These are phyloP conservation scores for Periplaneta americana DNA, from an alignment of 1,140 invertebrate genomes.

Conservation along the genomic window DNA sequence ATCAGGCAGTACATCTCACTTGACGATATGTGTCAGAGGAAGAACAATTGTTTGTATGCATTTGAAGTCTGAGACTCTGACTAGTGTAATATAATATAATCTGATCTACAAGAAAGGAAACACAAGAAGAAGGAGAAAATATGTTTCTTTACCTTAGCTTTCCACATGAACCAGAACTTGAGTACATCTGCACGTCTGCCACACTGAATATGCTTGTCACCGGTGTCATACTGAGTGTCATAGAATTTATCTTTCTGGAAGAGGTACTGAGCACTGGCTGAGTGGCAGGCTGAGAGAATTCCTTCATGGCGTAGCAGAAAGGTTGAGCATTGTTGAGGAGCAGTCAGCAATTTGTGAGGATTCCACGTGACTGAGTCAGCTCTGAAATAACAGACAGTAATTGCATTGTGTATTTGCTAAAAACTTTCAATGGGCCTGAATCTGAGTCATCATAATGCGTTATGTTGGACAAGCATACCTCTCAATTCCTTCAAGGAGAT, in stretches of 20 bases:
- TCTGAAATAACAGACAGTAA: conserved; percentile 38
- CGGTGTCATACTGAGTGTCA: conserved; percentile 84
- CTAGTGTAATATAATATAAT: too few relatives aligned
- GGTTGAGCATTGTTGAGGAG: conserved; percentile 85
- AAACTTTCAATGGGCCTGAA: background rate
- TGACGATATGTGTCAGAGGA: too few relatives aligned
- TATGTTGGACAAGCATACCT: conserved; percentile 41
- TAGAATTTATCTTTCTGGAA: conserved; percentile 98
- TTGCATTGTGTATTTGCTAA: background rate
- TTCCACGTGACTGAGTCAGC: conserved; percentile 93
- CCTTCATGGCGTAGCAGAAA: conserved; percentile 68
- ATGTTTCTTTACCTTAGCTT: conserved; percentile 65
- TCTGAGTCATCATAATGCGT: background rate
- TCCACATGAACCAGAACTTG: conserved; percentile 98
- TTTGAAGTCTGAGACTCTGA: too few relatives aligned
- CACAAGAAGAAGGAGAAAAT: too few relatives aligned
- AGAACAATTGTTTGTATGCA: too few relatives aligned
- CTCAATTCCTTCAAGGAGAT: conserved; percentile 72
- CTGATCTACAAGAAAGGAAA: too few relatives aligned
- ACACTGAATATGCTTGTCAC: conserved; percentile 91
- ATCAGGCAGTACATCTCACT: too few relatives aligned
- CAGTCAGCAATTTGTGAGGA: conserved; percentile 84
- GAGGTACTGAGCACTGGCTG: conserved; percentile 77
- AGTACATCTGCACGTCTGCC: conserved; percentile 90
- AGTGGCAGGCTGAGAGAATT: conserved; percentile 56